Evolutionary conservation across 2,113 vertebrate genomes (phyloP).

Genomic region (Lota lota): DNA sequence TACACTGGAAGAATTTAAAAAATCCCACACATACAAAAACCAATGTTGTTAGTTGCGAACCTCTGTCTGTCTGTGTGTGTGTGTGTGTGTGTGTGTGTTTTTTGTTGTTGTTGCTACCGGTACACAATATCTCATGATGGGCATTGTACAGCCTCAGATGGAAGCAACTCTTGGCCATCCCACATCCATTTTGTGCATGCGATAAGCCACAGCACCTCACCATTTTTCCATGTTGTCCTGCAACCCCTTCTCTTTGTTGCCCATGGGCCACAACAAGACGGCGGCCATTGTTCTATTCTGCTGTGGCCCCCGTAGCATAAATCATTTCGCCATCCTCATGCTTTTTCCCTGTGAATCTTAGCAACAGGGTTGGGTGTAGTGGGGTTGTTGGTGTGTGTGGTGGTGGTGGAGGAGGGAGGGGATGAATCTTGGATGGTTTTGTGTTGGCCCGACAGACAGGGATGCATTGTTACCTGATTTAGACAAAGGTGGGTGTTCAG

Average conservation of each 20-base stretch:
- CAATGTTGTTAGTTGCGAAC: no score
- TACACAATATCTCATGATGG: no score
- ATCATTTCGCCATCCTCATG: conserved; percentile 45
- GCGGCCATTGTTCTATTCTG: conserved; percentile 65
- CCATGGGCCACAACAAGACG: conserved; percentile 22
- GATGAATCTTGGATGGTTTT: conserved; percentile 55
- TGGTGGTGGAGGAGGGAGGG: background rate
- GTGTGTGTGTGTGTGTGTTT: conserved; percentile 6
- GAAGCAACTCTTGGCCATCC: no score
- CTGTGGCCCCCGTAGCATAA: conserved; percentile 54
- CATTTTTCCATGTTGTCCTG: conserved; percentile 32
- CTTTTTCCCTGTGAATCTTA: conserved; percentile 42
- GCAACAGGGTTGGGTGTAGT: conserved; percentile 21
- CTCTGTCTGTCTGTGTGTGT: conserved; percentile 10
- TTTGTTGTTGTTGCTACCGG: background rate
- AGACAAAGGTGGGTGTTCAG: conserved; percentile 66
- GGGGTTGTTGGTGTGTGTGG: no score
- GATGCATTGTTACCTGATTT: conserved; percentile 61
- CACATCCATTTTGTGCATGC: no score
- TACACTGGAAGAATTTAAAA: no score
- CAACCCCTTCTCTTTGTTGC: background rate
- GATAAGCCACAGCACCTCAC: background rate
- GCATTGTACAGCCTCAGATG: no score
- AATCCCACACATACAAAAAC: no score
- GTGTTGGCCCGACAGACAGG: conserved; percentile 58